phyloP scores from a whole-genome alignment of 2,113 vertebrate genomes.

The Stomatorhinus ivindoensis region DNA sequence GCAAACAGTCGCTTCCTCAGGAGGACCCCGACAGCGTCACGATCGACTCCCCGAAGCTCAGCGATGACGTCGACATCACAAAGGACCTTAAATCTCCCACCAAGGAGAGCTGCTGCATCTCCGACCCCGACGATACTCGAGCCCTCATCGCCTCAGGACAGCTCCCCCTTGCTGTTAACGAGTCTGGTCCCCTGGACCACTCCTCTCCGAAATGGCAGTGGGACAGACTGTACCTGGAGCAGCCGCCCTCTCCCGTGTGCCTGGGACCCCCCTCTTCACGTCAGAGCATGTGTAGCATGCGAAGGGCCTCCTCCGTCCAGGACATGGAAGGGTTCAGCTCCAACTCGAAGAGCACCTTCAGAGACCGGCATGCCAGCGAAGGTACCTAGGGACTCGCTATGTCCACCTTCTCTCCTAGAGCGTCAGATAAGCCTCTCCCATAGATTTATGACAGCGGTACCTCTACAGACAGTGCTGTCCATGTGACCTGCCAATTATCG shows the following conservation, averaged over 20 bases:
- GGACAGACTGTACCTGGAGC: constrained; percentile 73
- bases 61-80: constrained; percentile 77
- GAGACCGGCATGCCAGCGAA: constrained; percentile 93
- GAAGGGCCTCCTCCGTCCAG: constrained; percentile 87
- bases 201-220: constrained; percentile 86
- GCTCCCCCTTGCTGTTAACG: constrained; percentile 76
- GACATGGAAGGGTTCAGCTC: constrained; percentile 82
- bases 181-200: constrained; percentile 86
- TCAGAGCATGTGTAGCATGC: constrained; percentile 82
- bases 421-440: neutral
- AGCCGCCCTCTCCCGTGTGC: constrained; percentile 68
- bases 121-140: constrained; percentile 86
- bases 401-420: neutral
- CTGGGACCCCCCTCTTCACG: constrained; percentile 75
- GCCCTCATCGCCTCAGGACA: constrained; percentile 83
- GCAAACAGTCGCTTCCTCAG: constrained; percentile 90
- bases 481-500: neutral
- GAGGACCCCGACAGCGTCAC: constrained; percentile 88
- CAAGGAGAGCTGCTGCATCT: constrained; percentile 84
- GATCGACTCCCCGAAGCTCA: constrained; percentile 79
- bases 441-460: neutral
- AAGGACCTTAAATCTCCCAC: constrained; percentile 82
- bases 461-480: neutral
- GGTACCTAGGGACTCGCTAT: constrained; percentile 55
- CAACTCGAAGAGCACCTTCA: constrained; percentile 75